A percentile compares a stretch with the other conserved stretches of the same genome.
Evolutionary conservation across 1,140 invertebrate genomes (phyloP).

Genomic region (Proales similis): DNA sequence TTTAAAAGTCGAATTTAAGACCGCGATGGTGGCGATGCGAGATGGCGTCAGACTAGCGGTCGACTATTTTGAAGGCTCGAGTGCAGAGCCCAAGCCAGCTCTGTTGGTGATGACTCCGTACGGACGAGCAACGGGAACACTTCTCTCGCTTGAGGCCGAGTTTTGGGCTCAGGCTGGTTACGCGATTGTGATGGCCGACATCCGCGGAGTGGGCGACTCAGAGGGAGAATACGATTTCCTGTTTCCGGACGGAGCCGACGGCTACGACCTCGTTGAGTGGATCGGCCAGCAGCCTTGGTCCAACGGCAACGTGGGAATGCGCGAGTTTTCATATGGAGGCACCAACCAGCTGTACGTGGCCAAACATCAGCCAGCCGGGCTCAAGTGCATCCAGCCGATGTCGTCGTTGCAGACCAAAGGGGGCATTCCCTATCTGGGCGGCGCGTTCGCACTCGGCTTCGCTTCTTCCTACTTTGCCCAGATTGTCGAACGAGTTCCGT

Average conservation of each 20-base stretch:
- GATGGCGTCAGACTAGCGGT: constrained; percentile 16
- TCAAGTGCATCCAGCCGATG: constrained; percentile 15
- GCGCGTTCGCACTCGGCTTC: neutral
- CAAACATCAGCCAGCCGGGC: neutral
- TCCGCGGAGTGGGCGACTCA: constrained; percentile 12
- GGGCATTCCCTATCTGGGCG: constrained; percentile 9
- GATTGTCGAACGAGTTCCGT: neutral
- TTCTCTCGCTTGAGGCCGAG: neutral
- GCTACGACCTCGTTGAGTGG: constrained; percentile 25
- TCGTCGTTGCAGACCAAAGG: neutral
- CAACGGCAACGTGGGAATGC: constrained; percentile 2
- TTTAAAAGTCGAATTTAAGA: neutral
- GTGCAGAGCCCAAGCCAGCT: neutral
- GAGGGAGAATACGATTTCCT: constrained; percentile 5
- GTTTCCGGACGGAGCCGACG: neutral
- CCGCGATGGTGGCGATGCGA: constrained; percentile 2
- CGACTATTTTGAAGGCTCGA: neutral
- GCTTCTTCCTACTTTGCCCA: neutral
- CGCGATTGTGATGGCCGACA: constrained; percentile 9
- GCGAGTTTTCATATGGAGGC: constrained; percentile 4
- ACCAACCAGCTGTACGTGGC: constrained; percentile 27
- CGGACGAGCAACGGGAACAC: neutral
- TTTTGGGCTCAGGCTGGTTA: constrained; percentile 10
- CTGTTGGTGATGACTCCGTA: constrained; percentile 26
- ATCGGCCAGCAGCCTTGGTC: neutral